These are phyloP conservation scores for Chelonoidis abingdonii DNA, from an alignment of 2,113 vertebrate genomes.

Conservation along the genomic window DNA sequence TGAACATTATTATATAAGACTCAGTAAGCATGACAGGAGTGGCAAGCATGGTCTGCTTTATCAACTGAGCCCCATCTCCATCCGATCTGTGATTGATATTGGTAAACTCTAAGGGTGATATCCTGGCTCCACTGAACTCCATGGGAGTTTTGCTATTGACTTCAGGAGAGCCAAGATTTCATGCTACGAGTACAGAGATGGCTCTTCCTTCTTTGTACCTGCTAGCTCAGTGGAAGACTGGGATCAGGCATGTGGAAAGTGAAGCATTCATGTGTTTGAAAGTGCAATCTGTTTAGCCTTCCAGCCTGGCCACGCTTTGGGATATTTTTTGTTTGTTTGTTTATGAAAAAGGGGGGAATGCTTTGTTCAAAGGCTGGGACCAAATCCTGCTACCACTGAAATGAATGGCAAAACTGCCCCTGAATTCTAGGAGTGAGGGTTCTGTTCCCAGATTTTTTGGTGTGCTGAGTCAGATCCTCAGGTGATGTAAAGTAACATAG, in stretches of 20 bases:
- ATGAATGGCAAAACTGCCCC: not conserved
- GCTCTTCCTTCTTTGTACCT: no score
- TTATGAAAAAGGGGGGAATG: not conserved
- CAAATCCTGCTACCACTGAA: not conserved
- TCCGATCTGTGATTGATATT: no score
- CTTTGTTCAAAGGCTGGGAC: constrained; percentile 28
- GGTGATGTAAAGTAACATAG: not conserved
- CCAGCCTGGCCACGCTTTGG: not conserved
- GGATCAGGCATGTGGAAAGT: constrained; percentile 36
- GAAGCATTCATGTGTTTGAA: constrained; percentile 46
- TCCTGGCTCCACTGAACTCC: no score
- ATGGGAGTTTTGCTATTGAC: no score
- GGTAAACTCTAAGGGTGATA: no score
- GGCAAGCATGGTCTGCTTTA: no score
- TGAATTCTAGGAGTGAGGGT: not conserved
- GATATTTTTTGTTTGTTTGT: constrained; percentile 3
- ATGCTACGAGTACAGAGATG: no score
- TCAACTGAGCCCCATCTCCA: no score
- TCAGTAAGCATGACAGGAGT: no score
- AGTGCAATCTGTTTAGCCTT: not conserved
- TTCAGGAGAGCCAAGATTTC: no score
- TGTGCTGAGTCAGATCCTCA: not conserved
- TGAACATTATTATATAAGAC: not conserved
- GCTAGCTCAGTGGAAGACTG: not conserved
- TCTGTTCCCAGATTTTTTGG: not conserved